These are phyloP conservation scores for Anarsia innoxiella DNA, from an alignment of 2,888 invertebrate genomes.

Conservation along the genomic window DNA sequence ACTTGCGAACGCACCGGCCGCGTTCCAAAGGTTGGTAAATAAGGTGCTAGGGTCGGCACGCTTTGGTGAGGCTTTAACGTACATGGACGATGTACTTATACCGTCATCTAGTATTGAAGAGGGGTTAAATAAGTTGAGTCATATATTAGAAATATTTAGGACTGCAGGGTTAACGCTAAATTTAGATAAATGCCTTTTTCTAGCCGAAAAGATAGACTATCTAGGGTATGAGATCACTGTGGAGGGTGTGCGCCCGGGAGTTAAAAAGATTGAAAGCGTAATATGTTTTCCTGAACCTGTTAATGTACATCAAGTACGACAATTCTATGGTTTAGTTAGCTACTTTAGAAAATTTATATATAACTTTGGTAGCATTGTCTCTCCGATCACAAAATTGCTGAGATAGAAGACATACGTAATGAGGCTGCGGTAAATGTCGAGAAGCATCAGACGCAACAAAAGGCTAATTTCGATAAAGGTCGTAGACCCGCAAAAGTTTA, in stretches of 20 bases:
- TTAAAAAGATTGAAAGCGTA: neutral
- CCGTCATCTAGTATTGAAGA: neutral
- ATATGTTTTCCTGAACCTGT: neutral
- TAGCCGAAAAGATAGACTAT: conserved; percentile 4
- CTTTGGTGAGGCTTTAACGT: neutral
- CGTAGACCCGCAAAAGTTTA: no score
- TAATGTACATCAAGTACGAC: neutral
- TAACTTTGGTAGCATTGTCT: neutral
- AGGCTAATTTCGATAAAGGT: no score
- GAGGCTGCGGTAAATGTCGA: no score
- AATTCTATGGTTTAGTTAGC: neutral
- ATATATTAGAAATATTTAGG: neutral
- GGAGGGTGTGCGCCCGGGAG: neutral
- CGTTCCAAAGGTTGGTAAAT: conserved; percentile 9
- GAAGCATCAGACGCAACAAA: no score
- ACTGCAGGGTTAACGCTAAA: neutral
- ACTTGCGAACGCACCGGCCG: conserved; percentile 5
- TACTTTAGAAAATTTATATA: neutral
- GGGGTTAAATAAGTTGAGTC: neutral
- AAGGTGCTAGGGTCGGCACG: conserved; percentile 1
- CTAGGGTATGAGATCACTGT: neutral
- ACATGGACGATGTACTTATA: neutral
- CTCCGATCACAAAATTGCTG: neutral
- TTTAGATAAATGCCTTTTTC: neutral
- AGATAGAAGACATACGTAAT: no score